phyloP scores from a whole-genome alignment of 2,888 invertebrate genomes.

The Orchestes rusci region DNA sequence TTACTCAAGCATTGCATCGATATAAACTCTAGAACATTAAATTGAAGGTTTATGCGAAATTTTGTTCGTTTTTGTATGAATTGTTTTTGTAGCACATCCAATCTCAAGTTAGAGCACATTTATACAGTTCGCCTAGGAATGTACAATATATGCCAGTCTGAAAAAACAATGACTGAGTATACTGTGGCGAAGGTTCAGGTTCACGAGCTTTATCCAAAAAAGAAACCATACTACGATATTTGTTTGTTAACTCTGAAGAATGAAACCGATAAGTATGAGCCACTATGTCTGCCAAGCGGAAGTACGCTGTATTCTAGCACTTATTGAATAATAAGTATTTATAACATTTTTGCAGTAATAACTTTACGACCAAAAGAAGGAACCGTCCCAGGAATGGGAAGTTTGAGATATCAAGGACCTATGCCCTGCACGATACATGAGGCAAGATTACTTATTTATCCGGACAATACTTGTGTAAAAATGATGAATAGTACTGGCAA shows the following conservation, averaged over 20 bases:
- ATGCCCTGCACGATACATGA: constrained; percentile 40
- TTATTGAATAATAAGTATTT: neutral
- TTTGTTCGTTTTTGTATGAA: neutral
- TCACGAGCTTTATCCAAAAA: constrained; percentile 37
- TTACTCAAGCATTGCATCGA: too few relatives aligned
- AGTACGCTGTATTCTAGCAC: constrained; percentile 28
- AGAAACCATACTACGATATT: constrained; percentile 40
- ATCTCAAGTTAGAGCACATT: constrained; percentile 32
- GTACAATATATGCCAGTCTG: constrained; percentile 38
- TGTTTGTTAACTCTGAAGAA: constrained; percentile 35
- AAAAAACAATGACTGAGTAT: constrained; percentile 32
- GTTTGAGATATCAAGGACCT: constrained; percentile 33
- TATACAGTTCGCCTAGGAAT: constrained; percentile 37
- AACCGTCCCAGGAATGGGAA: constrained; percentile 38
- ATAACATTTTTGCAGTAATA: constrained; percentile 6
- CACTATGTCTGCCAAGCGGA: constrained; percentile 37
- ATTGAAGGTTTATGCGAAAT: too few relatives aligned
- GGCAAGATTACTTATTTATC: constrained; percentile 38
- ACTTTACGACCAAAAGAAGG: constrained; percentile 33
- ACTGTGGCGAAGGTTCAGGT: constrained; percentile 36
- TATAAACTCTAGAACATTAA: too few relatives aligned
- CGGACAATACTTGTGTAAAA: constrained; percentile 34
- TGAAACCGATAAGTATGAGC: constrained; percentile 32
- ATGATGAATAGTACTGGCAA: constrained; percentile 37
- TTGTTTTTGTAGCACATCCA: constrained; percentile 5